These are phyloP conservation scores for Apocrypta bakeri DNA, from an alignment of 1,140 invertebrate genomes.

Conservation along the genomic window DNA sequence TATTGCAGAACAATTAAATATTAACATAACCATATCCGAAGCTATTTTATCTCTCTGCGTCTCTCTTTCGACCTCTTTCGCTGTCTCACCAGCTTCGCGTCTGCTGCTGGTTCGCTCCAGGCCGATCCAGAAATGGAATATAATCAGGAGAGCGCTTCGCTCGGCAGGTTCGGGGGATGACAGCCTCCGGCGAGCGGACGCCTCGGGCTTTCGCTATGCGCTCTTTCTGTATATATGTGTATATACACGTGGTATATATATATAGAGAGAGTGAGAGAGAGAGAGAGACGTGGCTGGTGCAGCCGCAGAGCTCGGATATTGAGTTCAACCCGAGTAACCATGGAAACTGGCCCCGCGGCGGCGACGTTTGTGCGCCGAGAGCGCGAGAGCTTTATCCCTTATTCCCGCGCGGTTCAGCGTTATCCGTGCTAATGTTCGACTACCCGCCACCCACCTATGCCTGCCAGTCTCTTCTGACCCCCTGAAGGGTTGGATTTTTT, in stretches of 20 bases:
- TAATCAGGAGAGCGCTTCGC: conserved; percentile 69
- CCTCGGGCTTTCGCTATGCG: conserved; percentile 23
- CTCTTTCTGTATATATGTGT: background rate
- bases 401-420: conserved; percentile 66
- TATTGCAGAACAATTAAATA: conserved; percentile 43
- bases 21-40: conserved; percentile 36
- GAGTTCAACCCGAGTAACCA: conserved; percentile 76
- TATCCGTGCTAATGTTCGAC: conserved; percentile 62
- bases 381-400: conserved; percentile 68
- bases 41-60: conserved; percentile 46
- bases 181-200: conserved; percentile 64
- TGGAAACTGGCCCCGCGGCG: conserved; percentile 70
- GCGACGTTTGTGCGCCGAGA: conserved; percentile 60
- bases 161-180: conserved; percentile 70
- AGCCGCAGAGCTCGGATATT: conserved; percentile 73
- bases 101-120: conserved; percentile 52
- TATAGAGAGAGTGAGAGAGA: background rate
- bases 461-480: background rate
- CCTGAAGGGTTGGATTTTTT: background rate
- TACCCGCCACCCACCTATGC: conserved; percentile 37
- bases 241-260: background rate
- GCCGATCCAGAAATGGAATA: conserved; percentile 73
- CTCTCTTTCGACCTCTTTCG: conserved; percentile 40
- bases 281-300: conserved; percentile 19
- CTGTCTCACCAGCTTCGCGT: conserved; percentile 45